Evolutionary conservation across 2,888 invertebrate genomes (phyloP).

Genomic region (Phengaris alcon): DNA sequence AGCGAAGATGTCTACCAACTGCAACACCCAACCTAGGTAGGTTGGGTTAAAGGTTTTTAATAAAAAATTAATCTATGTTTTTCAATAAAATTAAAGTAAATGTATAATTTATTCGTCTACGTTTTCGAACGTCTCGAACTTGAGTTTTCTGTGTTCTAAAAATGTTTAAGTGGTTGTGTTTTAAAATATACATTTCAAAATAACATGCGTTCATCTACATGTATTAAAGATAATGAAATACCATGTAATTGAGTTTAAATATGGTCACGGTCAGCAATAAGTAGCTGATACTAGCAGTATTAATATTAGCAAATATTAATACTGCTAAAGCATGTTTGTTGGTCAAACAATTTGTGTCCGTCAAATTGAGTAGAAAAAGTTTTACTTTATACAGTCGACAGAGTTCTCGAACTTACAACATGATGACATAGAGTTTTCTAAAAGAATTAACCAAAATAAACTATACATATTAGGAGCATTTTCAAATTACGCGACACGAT

Average conservation of each 20-base stretch:
- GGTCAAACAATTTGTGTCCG: background rate
- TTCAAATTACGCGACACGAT: no score
- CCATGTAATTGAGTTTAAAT: background rate
- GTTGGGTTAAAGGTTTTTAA: background rate
- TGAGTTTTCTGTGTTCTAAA: background rate
- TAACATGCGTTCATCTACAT: no score
- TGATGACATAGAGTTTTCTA: no score
- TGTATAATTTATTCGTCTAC: no score
- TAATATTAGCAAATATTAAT: background rate
- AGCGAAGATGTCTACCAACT: background rate
- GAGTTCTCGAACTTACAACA: no score
- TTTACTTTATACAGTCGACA: no score
- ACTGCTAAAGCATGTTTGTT: background rate
- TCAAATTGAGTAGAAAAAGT: background rate
- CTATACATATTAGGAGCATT: no score
- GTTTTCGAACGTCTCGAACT: background rate
- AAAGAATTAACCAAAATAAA: no score
- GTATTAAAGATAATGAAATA: background rate
- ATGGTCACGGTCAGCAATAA: background rate
- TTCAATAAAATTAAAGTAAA: background rate
- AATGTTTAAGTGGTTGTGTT: no score
- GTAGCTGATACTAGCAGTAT: background rate
- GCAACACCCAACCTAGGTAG: background rate
- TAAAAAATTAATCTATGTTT: no score
- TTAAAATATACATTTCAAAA: no score